Base-by-base conservation (phyloP, 2,888 invertebrate genomes). In the Melolontha melolontha region DNA sequence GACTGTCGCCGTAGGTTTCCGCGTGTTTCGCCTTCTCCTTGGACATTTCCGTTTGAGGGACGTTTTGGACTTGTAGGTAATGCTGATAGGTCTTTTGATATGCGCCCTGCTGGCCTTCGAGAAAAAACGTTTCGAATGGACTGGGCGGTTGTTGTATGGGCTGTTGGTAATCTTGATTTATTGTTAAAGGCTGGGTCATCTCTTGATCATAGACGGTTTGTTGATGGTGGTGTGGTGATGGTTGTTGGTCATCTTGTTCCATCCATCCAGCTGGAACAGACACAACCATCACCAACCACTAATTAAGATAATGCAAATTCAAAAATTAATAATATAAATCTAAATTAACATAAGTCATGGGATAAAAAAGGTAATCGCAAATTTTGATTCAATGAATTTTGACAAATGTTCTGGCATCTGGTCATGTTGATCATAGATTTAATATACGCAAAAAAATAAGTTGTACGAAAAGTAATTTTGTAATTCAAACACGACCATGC, bases 181-280 rank as follows among this genome's bases (percentile, higher is more conserved):
- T 14, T 6, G 16, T 6, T 14, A 40, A 14, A 5, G 40, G 4
- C 8, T 17, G 57, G 5, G 22, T n/a, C 27, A 44, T 40, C 11
- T 55, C 47, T 29, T 29, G 27, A 14, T 39, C 52, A 54, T 51
- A 11, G 57, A 22, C 11, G 59, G 64, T 50, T 47, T 66, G 67
- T 66, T 17, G 64, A 55, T 68, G 71, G 68, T 74, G 73, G 69
- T 73, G 71, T 68, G 73, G 70, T 70, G 75, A 71, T 73, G 71
- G 74, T 62, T 57, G 69, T 66, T 68, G 71, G 67, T 71, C 72
- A 70, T 72, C 72, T 76, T 79, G 78, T 78, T 79, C 78, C 79
- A 70, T 75, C 79, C 79, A 78, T 69, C 70, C 70, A 75, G 77
- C 80, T 80, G 80, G 80, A 80, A 80, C 79, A 80, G 80, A 80